Percentiles rank a stretch among this genome's conserved stretches.
Conservation (phyloP, 2,113 vertebrate genomes). For the Sturnira hondurensis region DNA sequence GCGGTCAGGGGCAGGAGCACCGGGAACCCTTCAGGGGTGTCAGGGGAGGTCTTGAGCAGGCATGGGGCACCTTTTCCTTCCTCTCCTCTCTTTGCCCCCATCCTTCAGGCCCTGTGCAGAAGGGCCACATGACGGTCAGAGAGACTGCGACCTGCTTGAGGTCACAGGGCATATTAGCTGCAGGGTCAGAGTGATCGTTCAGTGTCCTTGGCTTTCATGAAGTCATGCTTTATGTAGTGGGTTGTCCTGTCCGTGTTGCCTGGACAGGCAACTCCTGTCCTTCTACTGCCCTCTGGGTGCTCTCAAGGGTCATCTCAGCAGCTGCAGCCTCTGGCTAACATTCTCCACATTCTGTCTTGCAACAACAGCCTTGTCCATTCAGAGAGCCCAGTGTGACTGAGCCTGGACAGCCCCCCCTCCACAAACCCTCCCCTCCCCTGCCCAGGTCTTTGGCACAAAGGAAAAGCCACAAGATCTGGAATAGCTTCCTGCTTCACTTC, state of each 20-base stretch:
- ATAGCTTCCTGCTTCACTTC: background rate
- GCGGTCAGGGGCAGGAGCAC: background rate
- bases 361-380: background rate
- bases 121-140: background rate
- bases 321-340: background rate
- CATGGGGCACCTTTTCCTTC: background rate
- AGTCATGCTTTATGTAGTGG: background rate
- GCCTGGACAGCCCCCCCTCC: fast-evolving
- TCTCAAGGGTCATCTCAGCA: background rate
- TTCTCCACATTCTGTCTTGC: background rate
- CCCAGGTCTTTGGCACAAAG: background rate
- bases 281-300: background rate
- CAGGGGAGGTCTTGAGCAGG: background rate
- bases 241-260: background rate
- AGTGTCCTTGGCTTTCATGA: background rate
- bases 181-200: background rate
- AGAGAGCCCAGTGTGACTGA: background rate
- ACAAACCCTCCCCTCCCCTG: fast-evolving
- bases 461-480: conserved; percentile 48
- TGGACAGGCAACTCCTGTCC: too few species aligned
- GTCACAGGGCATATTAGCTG: background rate
- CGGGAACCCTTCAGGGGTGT: fast-evolving
- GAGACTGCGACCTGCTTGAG: background rate
- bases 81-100: background rate
- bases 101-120: too few species aligned